These are phyloP conservation scores for Scaptomyza caliginosa DNA, from an alignment of 2,888 invertebrate genomes.

Conservation along the genomic window DNA sequence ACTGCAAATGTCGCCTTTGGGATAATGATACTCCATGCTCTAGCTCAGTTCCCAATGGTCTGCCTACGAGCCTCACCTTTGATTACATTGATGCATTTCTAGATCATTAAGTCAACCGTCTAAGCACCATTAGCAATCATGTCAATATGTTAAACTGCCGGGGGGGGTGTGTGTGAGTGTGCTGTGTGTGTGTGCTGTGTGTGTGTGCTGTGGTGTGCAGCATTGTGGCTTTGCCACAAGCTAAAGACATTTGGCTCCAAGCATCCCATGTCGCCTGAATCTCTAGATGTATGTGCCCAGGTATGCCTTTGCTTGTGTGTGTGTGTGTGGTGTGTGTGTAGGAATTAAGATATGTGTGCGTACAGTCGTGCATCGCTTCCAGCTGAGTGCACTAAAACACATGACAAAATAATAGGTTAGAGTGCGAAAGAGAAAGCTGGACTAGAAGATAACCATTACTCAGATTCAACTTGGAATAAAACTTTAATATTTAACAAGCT, in stretches of 20 bases:
- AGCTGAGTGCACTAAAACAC: slow-evolving; percentile 60
- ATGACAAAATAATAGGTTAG: slow-evolving; percentile 33
- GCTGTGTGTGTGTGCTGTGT: slow-evolving; percentile 1
- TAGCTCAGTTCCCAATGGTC: not conserved
- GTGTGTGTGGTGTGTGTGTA: slow-evolving; percentile 17
- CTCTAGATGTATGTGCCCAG: not conserved
- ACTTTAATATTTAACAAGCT: too few species aligned
- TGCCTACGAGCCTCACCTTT: slow-evolving; percentile 57
- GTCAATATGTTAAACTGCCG: slow-evolving; percentile 26
- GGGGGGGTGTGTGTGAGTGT: slow-evolving; percentile 2
- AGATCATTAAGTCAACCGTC: slow-evolving; percentile 70
- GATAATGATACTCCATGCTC: not conserved
- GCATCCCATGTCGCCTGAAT: slow-evolving; percentile 23
- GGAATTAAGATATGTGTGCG: slow-evolving; percentile 8
- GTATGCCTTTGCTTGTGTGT: slow-evolving; percentile 33
- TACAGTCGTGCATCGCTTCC: slow-evolving; percentile 61
- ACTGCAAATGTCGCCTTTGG: slow-evolving; percentile 31
- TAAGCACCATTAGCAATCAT: slow-evolving; percentile 68
- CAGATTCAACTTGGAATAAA: not conserved
- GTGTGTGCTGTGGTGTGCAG: slow-evolving; percentile 1
- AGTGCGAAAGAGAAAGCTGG: not conserved
- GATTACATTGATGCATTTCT: slow-evolving; percentile 78
- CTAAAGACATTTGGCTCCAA: slow-evolving; percentile 43
- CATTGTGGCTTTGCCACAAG: slow-evolving; percentile 29
- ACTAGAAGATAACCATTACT: not conserved